phyloP scores from a whole-genome alignment of 2,888 invertebrate genomes.

The Amphiduros pacificus region DNA sequence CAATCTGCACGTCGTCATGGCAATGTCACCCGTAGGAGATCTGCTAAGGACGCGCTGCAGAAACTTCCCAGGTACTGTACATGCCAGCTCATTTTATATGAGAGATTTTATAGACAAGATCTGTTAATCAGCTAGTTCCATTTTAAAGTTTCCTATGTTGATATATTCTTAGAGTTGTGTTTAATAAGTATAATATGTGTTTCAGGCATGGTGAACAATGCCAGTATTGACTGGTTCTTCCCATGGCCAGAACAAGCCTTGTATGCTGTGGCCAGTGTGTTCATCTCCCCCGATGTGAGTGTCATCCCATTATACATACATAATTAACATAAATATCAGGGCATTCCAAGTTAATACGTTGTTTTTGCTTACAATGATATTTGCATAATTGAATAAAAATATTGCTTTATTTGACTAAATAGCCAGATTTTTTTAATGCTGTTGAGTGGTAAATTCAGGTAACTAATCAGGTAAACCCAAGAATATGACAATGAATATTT shows the following conservation, averaged over 20 bases:
- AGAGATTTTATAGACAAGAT: too few species aligned
- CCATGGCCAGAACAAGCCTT: conserved; percentile 91
- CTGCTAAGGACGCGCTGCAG: conserved; percentile 80
- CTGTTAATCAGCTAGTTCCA: neutral
- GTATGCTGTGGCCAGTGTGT: conserved; percentile 82
- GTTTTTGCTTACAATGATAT: too few species aligned
- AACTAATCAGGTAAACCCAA: too few species aligned
- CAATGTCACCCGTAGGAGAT: conserved; percentile 86
- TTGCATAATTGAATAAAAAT: too few species aligned
- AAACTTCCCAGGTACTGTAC: conserved; percentile 79
- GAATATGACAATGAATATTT: too few species aligned
- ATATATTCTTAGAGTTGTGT: neutral
- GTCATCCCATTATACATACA: neutral
- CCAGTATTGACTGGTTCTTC: conserved; percentile 91
- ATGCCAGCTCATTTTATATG: too few species aligned
- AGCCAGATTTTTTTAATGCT: too few species aligned
- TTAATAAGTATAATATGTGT: neutral
- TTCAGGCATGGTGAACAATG: conserved; percentile 79
- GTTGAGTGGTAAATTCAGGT: too few species aligned
- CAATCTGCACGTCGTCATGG: conserved; percentile 85
- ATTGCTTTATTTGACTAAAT: too few species aligned
- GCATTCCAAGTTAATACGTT: too few species aligned
- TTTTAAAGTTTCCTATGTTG: neutral
- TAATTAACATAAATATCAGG: too few species aligned
- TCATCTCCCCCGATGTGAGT: conserved; percentile 74